A percentile compares a stretch with the other conserved stretches of the same genome.
These are phyloP conservation scores for Leucoraja ocellata DNA, from an alignment of 2,797 vertebrate species.

Conservation along the genomic window DNA sequence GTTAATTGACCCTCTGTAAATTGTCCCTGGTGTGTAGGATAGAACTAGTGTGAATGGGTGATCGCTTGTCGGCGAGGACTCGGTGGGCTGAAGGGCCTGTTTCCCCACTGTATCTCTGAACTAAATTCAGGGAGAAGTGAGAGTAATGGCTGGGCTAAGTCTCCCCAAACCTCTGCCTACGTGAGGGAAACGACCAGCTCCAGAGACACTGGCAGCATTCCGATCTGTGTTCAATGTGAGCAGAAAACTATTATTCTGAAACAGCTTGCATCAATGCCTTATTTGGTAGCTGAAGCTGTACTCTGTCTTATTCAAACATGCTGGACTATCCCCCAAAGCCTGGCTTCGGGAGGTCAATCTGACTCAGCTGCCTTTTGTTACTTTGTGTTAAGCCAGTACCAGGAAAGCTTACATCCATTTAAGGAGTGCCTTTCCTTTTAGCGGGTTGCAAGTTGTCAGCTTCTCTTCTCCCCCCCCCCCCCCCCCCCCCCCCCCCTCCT, in stretches of 20 bases:
- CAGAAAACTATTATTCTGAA: slow-evolving; percentile 61
- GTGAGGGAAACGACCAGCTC: neutral
- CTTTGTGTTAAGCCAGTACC: slow-evolving; percentile 60
- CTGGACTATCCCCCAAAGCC: slow-evolving; percentile 39
- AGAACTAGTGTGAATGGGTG: too few species aligned
- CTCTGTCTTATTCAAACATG: slow-evolving; percentile 60
- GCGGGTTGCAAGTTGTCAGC: neutral
- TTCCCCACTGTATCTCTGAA: too few species aligned
- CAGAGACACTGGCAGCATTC: neutral
- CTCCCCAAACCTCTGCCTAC: neutral
- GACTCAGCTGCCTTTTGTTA: slow-evolving; percentile 51
- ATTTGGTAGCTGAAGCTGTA: slow-evolving; percentile 81
- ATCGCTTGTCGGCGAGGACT: too few species aligned
- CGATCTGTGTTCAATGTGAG: neutral
- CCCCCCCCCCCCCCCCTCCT: too few species aligned
- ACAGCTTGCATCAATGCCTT: slow-evolving; percentile 61
- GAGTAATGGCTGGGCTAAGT: too few species aligned
- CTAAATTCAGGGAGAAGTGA: too few species aligned
- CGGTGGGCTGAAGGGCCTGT: too few species aligned
- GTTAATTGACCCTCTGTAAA: too few species aligned
- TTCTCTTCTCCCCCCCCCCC: neutral
- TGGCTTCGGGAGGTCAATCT: slow-evolving; percentile 61
- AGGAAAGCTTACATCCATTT: slow-evolving; percentile 71
- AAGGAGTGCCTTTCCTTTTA: slow-evolving; percentile 70
- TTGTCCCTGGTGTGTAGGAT: too few species aligned